Evolutionary conservation across 2,797 vertebrate species (phyloP), one percentile per base, ranked within the genome.

Genomic region (Scomberomorus guttatus): DNA sequence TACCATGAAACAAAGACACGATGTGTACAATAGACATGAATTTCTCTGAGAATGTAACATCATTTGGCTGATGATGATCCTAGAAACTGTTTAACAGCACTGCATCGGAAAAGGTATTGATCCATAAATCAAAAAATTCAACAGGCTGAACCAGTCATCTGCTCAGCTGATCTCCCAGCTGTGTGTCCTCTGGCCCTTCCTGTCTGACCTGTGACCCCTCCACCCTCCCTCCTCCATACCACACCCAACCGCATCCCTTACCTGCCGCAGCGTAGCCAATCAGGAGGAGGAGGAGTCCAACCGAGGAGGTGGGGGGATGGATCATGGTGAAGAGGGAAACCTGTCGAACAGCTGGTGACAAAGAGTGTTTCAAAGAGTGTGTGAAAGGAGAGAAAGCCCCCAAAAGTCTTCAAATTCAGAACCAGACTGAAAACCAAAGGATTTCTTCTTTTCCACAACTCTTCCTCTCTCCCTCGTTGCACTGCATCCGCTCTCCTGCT

Each of bases 221-320:
- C 0, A 4, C 29, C 54, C 62, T 9, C 27, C 22, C 15, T 4
- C 24, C 11, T 32, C 14, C 52, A 5, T 3, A 37, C 32, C 22
- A 56, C 69, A 50, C 52, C 69, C 46, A 32, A 51, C 62, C 2
- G 10, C 58, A 39, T 27, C 61, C 1, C 90, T 92, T 95, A 96
- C 95, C 95, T 95, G 94, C 84, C 0, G 59, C 70, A 2, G 86
- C 18, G n/a, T 65, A 92, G 86, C 93, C 94, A 92, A 94, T 93
- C 85, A 96, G 82, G 65, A 95, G 84, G 59, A 94, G 66, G 77
- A 95, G 65, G 65, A 94, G 85, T 73, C 89, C 90, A 20, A 91
- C 17, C 0, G 32, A 72, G 64, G 82, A 44, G 32, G 69, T 2
- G 50, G 27, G 72, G 55, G 79, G 65, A 52, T 7, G 20, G 80